phyloP scores from a whole-genome alignment of 1,140 invertebrate genomes.

The Physella acuta region DNA sequence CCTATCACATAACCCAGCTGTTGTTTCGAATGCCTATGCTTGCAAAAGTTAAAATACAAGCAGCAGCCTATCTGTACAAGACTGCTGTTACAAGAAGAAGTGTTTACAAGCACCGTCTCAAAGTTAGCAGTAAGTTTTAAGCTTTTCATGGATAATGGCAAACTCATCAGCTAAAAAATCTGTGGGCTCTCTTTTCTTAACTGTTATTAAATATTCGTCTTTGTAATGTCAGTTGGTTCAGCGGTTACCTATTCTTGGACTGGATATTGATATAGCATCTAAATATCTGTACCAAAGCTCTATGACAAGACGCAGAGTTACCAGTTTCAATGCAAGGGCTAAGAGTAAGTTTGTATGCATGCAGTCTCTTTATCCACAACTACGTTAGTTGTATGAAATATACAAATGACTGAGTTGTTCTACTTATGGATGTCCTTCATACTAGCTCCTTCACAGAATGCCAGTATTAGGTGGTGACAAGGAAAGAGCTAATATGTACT shows the following conservation, averaged over 20 bases:
- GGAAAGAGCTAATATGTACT: background rate
- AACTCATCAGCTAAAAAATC: background rate
- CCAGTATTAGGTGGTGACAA: background rate
- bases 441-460: conserved; percentile 5
- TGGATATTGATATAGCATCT: conserved; percentile 5
- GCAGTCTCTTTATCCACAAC: too few species aligned
- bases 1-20: too few species aligned
- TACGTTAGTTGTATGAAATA: too few species aligned
- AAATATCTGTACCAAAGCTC: conserved; percentile 5
- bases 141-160: background rate
- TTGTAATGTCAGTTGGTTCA: conserved; percentile 1
- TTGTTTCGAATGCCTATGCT: conserved; percentile 18
- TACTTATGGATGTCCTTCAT: background rate
- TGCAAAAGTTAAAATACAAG: background rate
- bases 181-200: too few species aligned
- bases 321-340: conserved; percentile 9
- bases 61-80: conserved; percentile 18
- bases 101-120: conserved; percentile 12
- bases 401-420: too few species aligned
- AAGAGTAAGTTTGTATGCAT: conserved; percentile 1
- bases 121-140: conserved; percentile 15
- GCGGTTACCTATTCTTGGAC: background rate
- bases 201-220: background rate
- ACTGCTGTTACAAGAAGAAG: conserved; percentile 16
- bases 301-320: conserved; percentile 7